Conservation (phyloP, 1,140 invertebrate genomes). For the Schlechtendalia chinensis region DNA sequence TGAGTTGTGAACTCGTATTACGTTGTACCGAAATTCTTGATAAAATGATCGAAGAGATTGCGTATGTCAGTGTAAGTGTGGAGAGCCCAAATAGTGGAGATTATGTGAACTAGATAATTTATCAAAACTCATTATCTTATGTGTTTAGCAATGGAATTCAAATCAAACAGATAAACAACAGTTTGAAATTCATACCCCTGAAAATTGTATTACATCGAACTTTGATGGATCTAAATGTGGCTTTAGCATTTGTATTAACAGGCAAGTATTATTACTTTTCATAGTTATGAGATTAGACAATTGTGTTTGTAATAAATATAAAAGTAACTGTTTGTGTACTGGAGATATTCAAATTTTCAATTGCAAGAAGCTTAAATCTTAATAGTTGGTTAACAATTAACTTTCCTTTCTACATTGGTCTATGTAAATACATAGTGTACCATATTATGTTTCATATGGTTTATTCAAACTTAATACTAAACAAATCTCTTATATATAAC, state of each 20-base stretch:
- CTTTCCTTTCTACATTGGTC: too few species aligned
- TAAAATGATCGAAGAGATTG: neutral
- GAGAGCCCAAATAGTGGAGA: neutral
- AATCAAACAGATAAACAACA: neutral
- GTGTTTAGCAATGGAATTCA: neutral
- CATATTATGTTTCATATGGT: too few species aligned
- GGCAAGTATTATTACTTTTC: neutral
- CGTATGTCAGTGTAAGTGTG: neutral
- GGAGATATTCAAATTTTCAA: too few species aligned
- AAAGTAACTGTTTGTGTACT: too few species aligned
- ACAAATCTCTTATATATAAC: too few species aligned
- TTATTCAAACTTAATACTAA: too few species aligned
- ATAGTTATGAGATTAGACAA: neutral
- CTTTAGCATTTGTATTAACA: neutral
- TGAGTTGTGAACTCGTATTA: conserved; percentile 31
- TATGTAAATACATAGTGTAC: too few species aligned
- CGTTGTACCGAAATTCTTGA: neutral
- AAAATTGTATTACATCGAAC: neutral
- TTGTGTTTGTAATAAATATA: too few species aligned
- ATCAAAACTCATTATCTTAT: too few species aligned
- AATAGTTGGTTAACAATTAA: too few species aligned
- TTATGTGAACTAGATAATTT: neutral
- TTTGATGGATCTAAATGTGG: conserved; percentile 6
- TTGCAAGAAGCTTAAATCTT: too few species aligned
- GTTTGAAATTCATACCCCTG: too few species aligned